Evolutionary conservation across 2,113 vertebrate genomes (phyloP), one percentile per base, ranked within the genome.

Genomic region (Colinus virginianus): DNA sequence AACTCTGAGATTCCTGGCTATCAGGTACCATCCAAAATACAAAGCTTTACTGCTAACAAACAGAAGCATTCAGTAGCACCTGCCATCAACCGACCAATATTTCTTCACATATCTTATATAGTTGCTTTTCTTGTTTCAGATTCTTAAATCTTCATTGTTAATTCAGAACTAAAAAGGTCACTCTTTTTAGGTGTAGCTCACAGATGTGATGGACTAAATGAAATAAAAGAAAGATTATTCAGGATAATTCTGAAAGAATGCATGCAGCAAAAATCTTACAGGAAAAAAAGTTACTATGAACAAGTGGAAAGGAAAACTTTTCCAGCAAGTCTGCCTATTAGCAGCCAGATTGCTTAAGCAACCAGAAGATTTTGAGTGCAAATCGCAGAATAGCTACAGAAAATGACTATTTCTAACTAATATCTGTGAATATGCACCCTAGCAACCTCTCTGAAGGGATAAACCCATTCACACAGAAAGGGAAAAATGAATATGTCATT

Each of bases 351-450:
- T 80, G 18, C 43, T 83, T 70, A 40, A 87, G 26, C 10, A 46
- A 13, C 30, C 20, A 40, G 38, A 21, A 67, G 8, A 2, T 2
- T 2, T 51, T 13, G 5, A 3, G 6, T 40, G 38, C 3, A 0
- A 62, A 23, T 10, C 14, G 7, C 22, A 68, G 79, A 86, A 48
- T 3, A 48, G 9, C 11, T 20, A n/a, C 6, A 59, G n/a, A 64
- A 93, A 90, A 45, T 36, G 4, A 7, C 1, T 28, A n/a, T 43
- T 88, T 87, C 49, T 2, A 15, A 8, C 13, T n/a, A 48, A 28
- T 13, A 30, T 8, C 20, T 53, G 8, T 49, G 34, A 70, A 58
- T 7, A 25, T 1, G 1, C 9, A 55, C 18, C 40, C 11, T 42
- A 66, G 32, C 74, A 87, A 59, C 30, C 38, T 32, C 71, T 61